These are phyloP conservation scores for Lathamus discolor DNA, from an alignment of 2,113 vertebrate species.

Conservation along the genomic window DNA sequence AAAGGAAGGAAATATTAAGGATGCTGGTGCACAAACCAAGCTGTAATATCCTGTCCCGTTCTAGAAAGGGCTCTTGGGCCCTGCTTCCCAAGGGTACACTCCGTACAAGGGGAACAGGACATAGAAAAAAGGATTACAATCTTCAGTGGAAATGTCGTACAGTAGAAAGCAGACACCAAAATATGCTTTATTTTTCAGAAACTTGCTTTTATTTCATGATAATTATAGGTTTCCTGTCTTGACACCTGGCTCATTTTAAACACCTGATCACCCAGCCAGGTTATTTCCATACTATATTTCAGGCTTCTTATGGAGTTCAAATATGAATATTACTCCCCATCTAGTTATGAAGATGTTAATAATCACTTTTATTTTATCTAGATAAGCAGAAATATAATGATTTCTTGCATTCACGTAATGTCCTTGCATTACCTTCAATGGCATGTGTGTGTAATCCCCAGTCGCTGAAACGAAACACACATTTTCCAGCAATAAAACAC, in stretches of 20 bases:
- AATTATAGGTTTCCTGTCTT: slow-evolving; percentile 5
- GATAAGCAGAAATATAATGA: slow-evolving; percentile 21
- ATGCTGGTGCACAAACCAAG: slow-evolving; percentile 81
- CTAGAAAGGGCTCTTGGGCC: slow-evolving; percentile 76
- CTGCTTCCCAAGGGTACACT: slow-evolving; percentile 39
- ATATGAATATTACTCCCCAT: not conserved
- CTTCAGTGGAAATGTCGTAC: not conserved
- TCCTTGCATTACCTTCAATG: not conserved
- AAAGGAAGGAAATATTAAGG: slow-evolving; percentile 88
- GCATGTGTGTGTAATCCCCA: not conserved
- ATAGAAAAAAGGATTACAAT: slow-evolving; percentile 36
- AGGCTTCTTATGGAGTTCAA: not conserved
- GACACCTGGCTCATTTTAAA: slow-evolving; percentile 31
- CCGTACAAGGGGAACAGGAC: slow-evolving; percentile 13
- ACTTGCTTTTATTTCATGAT: not conserved
- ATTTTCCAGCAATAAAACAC: slow-evolving; percentile 57
- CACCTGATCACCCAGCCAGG: not conserved
- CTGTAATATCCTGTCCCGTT: slow-evolving; percentile 82
- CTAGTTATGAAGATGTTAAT: not conserved
- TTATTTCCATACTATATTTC: not conserved
- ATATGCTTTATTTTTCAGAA: slow-evolving; percentile 9
- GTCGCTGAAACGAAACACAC: not conserved
- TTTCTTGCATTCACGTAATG: not conserved
- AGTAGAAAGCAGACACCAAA: not conserved
- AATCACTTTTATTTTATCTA: slow-evolving; percentile 29